These are phyloP conservation scores for Myotis pilosus DNA, from an alignment of 2,797 vertebrate species.

Conservation along the genomic window DNA sequence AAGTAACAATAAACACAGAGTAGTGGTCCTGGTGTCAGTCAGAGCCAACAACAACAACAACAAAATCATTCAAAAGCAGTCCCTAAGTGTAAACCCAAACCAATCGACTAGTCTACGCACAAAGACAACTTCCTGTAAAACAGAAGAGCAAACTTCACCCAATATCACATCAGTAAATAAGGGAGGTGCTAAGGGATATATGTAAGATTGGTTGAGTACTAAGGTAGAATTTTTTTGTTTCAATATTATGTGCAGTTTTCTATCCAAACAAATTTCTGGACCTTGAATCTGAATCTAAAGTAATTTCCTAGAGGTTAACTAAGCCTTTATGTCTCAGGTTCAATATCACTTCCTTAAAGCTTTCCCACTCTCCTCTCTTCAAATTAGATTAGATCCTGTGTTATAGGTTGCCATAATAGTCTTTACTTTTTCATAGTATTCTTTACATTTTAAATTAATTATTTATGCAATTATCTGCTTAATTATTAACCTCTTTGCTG, in stretches of 20 bases:
- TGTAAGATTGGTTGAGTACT: not conserved
- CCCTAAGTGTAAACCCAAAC: not conserved
- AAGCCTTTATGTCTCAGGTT: not conserved
- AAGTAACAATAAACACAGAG: not conserved
- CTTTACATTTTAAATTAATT: not conserved
- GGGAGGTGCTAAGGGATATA: not conserved
- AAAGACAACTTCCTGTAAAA: not conserved
- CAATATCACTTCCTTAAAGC: not conserved
- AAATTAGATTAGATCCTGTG: not conserved
- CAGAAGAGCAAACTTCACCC: not conserved
- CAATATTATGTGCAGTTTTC: not conserved
- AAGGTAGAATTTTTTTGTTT: not conserved
- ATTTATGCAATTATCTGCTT: not conserved
- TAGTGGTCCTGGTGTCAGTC: not conserved
- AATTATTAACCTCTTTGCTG: not conserved
- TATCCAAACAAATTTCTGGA: conserved; percentile 1
- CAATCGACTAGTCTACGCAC: not conserved
- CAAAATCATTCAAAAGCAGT: not conserved
- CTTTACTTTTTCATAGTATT: not conserved
- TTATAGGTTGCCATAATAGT: not conserved
- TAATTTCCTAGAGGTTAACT: not conserved
- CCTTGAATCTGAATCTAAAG: not conserved
- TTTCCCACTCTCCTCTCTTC: not conserved
- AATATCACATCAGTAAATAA: not conserved
- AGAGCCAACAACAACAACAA: not conserved